Conservation (phyloP, 1,140 invertebrate genomes). For the Dendroctonus valens region DNA sequence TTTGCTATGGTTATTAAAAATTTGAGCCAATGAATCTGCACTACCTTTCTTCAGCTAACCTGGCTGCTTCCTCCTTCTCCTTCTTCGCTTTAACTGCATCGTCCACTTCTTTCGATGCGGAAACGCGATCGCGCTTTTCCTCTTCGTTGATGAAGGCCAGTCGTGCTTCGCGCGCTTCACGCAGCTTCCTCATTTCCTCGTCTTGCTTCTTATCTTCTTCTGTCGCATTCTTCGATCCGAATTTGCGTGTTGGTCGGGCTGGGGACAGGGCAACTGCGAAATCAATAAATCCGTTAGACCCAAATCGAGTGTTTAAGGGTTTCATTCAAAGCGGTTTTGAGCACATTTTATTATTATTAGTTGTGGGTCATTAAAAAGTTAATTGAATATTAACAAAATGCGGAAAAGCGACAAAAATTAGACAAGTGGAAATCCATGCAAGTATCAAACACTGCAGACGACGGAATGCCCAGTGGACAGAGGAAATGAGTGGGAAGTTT, state of each 20-base stretch:
- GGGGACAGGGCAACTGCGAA: slow-evolving; percentile 60
- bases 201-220: slow-evolving; percentile 50
- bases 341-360: too few species aligned
- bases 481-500: too few species aligned
- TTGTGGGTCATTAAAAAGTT: too few species aligned
- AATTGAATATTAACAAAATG: too few species aligned
- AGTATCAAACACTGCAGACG: too few species aligned
- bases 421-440: too few species aligned
- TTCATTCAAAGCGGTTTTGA: too few species aligned
- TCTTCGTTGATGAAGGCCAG: slow-evolving; percentile 53
- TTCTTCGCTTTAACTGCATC: slow-evolving; percentile 58
- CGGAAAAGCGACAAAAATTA: too few species aligned
- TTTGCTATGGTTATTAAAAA: too few species aligned
- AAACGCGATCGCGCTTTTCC: slow-evolving; percentile 49
- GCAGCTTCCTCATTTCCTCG: slow-evolving; percentile 56
- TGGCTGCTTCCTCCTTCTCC: slow-evolving; percentile 57
- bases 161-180: slow-evolving; percentile 56
- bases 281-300: neutral
- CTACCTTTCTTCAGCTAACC: slow-evolving; percentile 61
- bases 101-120: slow-evolving; percentile 51
- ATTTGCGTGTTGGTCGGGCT: slow-evolving; percentile 62
- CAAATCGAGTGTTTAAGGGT: too few species aligned
- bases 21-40: too few species aligned
- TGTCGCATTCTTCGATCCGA: slow-evolving; percentile 54
- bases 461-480: too few species aligned